Evolutionary conservation across 1,140 invertebrate genomes (phyloP).

Genomic region (Portunus trituberculatus): DNA sequence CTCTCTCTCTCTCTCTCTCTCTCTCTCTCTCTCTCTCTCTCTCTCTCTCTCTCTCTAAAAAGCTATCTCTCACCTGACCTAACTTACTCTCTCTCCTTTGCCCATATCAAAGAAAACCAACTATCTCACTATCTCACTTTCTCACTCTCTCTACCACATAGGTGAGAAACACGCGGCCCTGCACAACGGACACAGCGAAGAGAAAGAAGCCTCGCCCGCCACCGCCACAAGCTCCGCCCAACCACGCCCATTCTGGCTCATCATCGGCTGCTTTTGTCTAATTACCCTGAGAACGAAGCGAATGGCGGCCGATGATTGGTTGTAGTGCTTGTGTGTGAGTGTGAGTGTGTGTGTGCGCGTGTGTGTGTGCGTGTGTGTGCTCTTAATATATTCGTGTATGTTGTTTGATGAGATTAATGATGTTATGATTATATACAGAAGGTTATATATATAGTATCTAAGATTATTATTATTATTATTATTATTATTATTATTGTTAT

Average conservation of each 20-base stretch:
- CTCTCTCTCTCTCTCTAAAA: no score
- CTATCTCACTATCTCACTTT: not conserved
- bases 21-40: no score
- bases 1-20: no score
- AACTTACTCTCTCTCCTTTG: no score
- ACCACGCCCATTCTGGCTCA: not conserved
- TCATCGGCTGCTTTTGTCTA: not conserved
- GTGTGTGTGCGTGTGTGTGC: not conserved
- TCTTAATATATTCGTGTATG: not conserved
- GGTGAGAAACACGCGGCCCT: conserved; percentile 38
- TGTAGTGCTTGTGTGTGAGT: not conserved
- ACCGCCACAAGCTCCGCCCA: not conserved
- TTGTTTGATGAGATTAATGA: not conserved
- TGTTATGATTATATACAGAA: not conserved
- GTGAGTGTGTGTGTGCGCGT: not conserved
- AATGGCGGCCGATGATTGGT: not conserved
- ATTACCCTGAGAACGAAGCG: not conserved
- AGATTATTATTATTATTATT: no score
- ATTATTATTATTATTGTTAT: no score
- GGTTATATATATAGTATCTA: not conserved
- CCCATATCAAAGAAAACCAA: no score
- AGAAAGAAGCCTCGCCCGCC: not conserved
- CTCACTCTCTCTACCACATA: not conserved
- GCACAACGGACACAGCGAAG: conserved; percentile 48
- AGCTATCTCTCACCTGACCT: no score